These are phyloP conservation scores for Xerus rutilus DNA, from an alignment of 2,797 vertebrate species.

Conservation along the genomic window DNA sequence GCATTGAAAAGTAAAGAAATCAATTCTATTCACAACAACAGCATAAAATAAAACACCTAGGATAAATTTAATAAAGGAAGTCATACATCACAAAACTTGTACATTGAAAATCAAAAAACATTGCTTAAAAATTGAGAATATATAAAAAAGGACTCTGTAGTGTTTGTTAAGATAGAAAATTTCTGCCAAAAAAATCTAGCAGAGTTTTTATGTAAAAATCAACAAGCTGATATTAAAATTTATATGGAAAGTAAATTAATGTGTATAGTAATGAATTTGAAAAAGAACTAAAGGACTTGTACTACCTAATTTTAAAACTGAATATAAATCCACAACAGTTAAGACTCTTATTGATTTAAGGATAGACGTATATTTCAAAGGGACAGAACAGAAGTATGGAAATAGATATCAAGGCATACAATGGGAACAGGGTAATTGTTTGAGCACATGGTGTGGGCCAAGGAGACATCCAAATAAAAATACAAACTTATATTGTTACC, in stretches of 20 bases:
- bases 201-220: not conserved
- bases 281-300: not conserved
- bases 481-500: not conserved
- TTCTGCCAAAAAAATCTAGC: not conserved
- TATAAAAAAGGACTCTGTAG: not conserved
- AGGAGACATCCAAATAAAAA: not conserved
- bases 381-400: not conserved
- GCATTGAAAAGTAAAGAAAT: not conserved
- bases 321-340: not conserved
- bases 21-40: not conserved
- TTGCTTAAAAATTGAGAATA: not conserved
- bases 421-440: not conserved
- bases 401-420: not conserved
- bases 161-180: not conserved
- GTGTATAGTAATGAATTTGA: not conserved
- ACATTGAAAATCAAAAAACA: not conserved
- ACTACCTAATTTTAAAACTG: not conserved
- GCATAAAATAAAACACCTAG: not conserved
- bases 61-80: not conserved
- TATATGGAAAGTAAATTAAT: not conserved
- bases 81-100: not conserved
- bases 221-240: not conserved
- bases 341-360: not conserved
- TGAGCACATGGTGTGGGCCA: not conserved
- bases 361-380: not conserved